Conservation (phyloP, 2,888 invertebrate genomes). For the Clepsis dumicolana region DNA sequence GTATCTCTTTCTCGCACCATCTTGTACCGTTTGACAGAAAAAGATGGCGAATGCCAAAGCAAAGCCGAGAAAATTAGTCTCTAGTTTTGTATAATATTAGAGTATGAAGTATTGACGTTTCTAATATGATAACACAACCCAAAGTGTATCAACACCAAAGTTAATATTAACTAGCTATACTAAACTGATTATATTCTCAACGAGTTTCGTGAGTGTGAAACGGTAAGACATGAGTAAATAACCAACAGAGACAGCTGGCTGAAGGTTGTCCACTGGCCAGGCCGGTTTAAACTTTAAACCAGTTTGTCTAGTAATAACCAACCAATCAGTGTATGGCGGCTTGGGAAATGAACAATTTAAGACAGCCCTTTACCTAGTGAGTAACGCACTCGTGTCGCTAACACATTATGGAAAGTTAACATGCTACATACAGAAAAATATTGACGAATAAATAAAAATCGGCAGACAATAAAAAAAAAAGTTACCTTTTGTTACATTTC, state of each 20-base stretch:
- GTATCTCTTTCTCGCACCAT: too few species aligned
- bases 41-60: too few species aligned
- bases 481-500: neutral
- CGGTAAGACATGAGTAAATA: neutral
- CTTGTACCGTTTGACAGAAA: too few species aligned
- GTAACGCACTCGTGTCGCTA: neutral
- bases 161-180: conserved; percentile 9
- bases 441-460: neutral
- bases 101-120: neutral
- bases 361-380: neutral
- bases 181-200: conserved; percentile 4
- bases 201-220: neutral
- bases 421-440: neutral
- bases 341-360: neutral
- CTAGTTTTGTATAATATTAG: neutral
- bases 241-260: neutral
- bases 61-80: too few species aligned
- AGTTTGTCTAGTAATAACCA: neutral
- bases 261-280: neutral
- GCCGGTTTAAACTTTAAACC: neutral
- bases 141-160: neutral
- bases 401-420: neutral
- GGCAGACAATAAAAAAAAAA: neutral
- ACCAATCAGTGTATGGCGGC: neutral
- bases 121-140: conserved; percentile 1